phyloP scores from a whole-genome alignment of 2,797 vertebrate species.

The Lepidocolaptes lacrymiger region DNA sequence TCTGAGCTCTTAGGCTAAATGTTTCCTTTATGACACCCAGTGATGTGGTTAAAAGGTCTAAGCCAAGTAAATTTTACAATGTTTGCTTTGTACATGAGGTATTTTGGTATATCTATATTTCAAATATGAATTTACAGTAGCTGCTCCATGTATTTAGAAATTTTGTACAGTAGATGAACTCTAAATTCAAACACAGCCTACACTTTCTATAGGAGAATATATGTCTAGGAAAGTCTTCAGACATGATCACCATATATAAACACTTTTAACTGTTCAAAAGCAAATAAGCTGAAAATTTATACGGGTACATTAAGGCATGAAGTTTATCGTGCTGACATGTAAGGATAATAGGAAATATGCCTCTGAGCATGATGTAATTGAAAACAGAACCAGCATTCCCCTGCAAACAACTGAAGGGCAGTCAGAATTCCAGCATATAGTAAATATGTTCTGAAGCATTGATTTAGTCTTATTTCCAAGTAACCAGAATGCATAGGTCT shows the following conservation, averaged over 20 bases:
- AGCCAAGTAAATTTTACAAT: constrained; percentile 9
- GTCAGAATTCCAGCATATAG: background rate
- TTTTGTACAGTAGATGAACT: constrained; percentile 1
- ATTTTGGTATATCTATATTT: background rate
- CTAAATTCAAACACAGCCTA: background rate
- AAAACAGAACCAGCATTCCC: background rate
- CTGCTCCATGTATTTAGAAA: background rate
- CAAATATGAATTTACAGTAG: background rate
- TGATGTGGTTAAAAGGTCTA: constrained; percentile 39
- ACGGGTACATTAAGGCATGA: background rate
- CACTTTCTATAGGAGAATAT: background rate
- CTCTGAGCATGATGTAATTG: background rate
- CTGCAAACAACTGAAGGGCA: background rate
- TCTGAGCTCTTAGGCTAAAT: constrained; percentile 1
- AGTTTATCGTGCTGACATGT: background rate
- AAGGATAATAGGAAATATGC: background rate
- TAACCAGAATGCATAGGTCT: background rate
- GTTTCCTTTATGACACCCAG: constrained; percentile 25
- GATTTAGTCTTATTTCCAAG: background rate
- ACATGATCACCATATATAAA: background rate
- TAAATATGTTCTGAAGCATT: background rate
- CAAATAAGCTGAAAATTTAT: background rate
- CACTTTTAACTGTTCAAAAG: background rate
- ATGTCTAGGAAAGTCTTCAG: background rate
- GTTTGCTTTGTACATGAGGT: background rate